Evolutionary conservation across 2,888 invertebrate species (phyloP).

Genomic region (Anticlea derivata): DNA sequence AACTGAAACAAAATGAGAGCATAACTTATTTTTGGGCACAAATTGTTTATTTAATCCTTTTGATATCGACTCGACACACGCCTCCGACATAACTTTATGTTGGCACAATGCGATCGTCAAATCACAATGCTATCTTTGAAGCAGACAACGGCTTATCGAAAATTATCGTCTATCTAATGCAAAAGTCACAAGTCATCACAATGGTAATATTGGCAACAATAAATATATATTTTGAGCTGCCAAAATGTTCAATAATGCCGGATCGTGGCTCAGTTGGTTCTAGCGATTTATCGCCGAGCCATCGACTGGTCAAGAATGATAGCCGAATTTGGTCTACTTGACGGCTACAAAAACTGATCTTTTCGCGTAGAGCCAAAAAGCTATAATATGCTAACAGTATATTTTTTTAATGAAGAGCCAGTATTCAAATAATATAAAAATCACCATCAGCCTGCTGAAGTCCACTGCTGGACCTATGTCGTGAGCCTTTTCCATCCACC

Average conservation of each 20-base stretch:
- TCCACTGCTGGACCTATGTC: too few relatives aligned
- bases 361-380: not conserved
- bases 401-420: too few relatives aligned
- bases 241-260: conserved; percentile 69
- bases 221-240: conserved; percentile 76
- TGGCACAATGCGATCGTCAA: conserved; percentile 29
- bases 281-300: conserved; percentile 73
- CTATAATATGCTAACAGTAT: not conserved
- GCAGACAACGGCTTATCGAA: conserved; percentile 51
- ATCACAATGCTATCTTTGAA: conserved; percentile 29
- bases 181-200: conserved; percentile 68
- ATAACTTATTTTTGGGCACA: conserved; percentile 59
- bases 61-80: conserved; percentile 28
- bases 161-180: conserved; percentile 58
- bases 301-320: conserved; percentile 70
- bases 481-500: too few relatives aligned
- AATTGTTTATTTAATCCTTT: conserved; percentile 44
- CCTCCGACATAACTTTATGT: conserved; percentile 24
- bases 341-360: conserved; percentile 1
- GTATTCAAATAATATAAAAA: too few relatives aligned
- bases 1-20: conserved; percentile 70
- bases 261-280: conserved; percentile 67
- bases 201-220: conserved; percentile 74
- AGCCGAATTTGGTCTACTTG: conserved; percentile 50
- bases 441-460: too few relatives aligned